Conservation (phyloP, 2,113 vertebrate genomes). For the Paramormyrops kingsleyae region DNA sequence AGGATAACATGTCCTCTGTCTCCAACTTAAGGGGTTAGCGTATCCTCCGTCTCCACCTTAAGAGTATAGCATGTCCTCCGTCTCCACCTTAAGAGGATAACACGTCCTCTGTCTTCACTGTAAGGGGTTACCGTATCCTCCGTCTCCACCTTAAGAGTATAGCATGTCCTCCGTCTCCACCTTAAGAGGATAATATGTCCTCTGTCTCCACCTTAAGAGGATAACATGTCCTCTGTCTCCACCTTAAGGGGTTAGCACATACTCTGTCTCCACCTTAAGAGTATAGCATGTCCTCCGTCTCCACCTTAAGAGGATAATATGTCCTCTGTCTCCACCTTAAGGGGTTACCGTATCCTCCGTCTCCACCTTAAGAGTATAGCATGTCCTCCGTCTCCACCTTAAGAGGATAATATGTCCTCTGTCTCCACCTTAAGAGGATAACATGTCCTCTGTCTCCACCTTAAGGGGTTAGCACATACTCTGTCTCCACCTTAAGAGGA, state of each 20-base stretch:
- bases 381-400: background rate
- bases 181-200: background rate
- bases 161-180: background rate
- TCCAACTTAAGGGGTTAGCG: background rate
- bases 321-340: background rate
- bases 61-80: too few relatives aligned
- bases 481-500: background rate
- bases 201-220: background rate
- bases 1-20: background rate
- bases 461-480: background rate
- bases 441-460: too few relatives aligned
- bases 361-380: background rate
- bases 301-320: background rate
- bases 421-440: background rate
- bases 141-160: background rate
- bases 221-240: background rate
- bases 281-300: background rate
- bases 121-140: too few relatives aligned
- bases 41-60: too few relatives aligned
- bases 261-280: background rate
- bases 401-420: rapidly evolving
- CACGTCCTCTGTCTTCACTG: too few relatives aligned
- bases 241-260: background rate
- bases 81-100: too few relatives aligned
- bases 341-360: rapidly evolving